These are phyloP conservation scores for Schizothorax lantsangensis DNA, from an alignment of 2,797 vertebrate species.

Conservation along the genomic window DNA sequence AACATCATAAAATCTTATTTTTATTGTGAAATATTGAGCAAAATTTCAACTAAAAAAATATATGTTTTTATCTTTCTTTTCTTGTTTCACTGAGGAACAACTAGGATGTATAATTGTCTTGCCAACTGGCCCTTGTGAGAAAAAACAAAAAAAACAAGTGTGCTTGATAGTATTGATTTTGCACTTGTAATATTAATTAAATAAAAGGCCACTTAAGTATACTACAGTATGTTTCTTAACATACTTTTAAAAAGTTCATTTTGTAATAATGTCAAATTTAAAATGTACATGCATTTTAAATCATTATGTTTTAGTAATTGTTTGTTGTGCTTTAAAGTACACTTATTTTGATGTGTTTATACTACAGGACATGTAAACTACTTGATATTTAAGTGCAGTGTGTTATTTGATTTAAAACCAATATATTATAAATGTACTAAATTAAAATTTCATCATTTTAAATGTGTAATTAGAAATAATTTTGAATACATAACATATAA, in stretches of 20 bases:
- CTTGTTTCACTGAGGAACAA: neutral
- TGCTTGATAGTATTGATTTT: neutral
- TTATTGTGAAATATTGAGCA: neutral
- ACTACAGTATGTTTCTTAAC: neutral
- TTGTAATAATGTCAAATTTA: neutral
- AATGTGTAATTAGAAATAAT: neutral
- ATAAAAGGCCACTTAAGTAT: neutral
- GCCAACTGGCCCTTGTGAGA: too few species aligned
- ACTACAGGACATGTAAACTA: neutral
- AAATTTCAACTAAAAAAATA: too few species aligned
- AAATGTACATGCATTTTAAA: neutral
- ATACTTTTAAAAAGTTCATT: neutral
- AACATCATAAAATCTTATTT: neutral
- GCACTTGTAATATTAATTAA: neutral
- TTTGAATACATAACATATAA: neutral
- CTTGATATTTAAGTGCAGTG: neutral
- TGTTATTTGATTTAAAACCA: neutral
- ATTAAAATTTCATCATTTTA: neutral
- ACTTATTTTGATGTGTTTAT: neutral
- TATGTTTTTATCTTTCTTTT: too few species aligned
- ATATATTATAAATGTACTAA: neutral
- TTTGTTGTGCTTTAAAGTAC: neutral
- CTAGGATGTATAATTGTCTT: neutral
- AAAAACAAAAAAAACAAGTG: neutral
- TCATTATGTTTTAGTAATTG: neutral